Conservation (phyloP, 2,888 invertebrate species). For the Nemapogon koenigi region DNA sequence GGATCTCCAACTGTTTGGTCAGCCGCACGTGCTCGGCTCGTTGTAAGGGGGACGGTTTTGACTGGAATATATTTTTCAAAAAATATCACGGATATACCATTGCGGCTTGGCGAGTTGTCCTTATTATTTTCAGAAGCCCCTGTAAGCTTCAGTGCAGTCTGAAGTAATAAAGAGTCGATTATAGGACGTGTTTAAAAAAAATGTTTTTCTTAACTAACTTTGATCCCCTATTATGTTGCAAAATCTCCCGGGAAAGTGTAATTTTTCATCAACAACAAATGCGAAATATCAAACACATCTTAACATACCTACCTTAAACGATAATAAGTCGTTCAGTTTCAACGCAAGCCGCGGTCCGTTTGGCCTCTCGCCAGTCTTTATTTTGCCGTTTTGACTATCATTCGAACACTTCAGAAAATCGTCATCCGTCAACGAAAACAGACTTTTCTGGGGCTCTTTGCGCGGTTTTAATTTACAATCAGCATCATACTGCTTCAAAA, state of each 20-base stretch:
- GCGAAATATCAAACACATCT: background rate
- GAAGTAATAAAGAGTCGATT: too few species aligned
- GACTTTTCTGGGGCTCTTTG: constrained; percentile 38
- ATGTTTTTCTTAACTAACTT: too few species aligned
- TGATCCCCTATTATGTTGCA: too few species aligned
- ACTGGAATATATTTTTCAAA: too few species aligned
- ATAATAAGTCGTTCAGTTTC: constrained; percentile 54
- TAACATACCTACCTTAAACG: constrained; percentile 45
- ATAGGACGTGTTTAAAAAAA: too few species aligned
- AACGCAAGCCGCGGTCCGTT: constrained; percentile 47
- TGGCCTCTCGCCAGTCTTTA: constrained; percentile 35
- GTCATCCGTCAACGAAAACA: constrained; percentile 40
- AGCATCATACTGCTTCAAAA: constrained; percentile 24
- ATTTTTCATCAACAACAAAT: too few species aligned
- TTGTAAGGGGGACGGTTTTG: constrained; percentile 69
- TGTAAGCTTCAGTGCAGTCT: too few species aligned
- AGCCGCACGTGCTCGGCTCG: constrained; percentile 68
- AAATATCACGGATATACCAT: too few species aligned
- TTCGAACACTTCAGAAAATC: background rate
- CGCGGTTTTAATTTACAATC: constrained; percentile 30
- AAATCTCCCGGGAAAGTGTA: too few species aligned
- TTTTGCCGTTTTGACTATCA: constrained; percentile 32
- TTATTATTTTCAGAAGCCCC: too few species aligned
- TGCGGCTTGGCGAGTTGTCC: too few species aligned
- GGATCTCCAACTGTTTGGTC: constrained; percentile 73